Conservation (phyloP, 2,113 vertebrate genomes). For the Poecilia latipinna region DNA sequence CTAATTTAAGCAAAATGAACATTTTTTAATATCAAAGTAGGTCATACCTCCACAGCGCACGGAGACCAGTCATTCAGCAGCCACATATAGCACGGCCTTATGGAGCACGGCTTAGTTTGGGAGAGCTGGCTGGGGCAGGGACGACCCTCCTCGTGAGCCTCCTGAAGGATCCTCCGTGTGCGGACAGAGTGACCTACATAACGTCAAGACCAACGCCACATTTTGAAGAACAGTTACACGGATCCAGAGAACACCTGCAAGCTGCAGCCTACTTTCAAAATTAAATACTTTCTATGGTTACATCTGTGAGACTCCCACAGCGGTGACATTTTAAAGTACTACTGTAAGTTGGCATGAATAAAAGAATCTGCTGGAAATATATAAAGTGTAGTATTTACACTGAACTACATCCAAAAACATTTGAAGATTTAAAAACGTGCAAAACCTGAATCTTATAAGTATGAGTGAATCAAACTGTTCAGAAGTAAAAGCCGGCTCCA, state of each 20-base stretch:
- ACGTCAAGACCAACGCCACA: neutral
- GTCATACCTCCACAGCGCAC: conserved; percentile 88
- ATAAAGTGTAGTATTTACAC: conserved; percentile 7
- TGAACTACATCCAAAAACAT: neutral
- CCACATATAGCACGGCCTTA: conserved; percentile 93
- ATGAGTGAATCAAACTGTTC: conserved; percentile 35
- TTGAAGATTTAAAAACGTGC: neutral
- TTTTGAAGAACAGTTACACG: conserved; percentile 1
- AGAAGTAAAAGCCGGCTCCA: conserved; percentile 15
- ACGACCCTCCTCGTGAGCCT: conserved; percentile 87
- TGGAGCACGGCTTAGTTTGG: conserved; percentile 88
- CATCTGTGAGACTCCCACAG: neutral
- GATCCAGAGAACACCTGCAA: neutral
- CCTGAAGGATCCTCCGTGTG: conserved; percentile 85
- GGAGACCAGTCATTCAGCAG: conserved; percentile 87
- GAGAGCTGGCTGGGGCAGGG: conserved; percentile 87
- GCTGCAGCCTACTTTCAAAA: neutral
- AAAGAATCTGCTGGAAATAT: conserved; percentile 8
- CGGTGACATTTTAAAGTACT: neutral
- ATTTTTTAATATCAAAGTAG: neutral
- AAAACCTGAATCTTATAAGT: conserved; percentile 26
- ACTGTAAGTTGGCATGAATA: conserved; percentile 2
- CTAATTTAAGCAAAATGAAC: neutral
- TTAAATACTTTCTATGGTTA: neutral
- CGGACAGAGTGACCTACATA: conserved; percentile 85